These are phyloP conservation scores for Aphelenchoides fujianensis DNA, from an alignment of 1,140 invertebrate species.

Conservation along the genomic window DNA sequence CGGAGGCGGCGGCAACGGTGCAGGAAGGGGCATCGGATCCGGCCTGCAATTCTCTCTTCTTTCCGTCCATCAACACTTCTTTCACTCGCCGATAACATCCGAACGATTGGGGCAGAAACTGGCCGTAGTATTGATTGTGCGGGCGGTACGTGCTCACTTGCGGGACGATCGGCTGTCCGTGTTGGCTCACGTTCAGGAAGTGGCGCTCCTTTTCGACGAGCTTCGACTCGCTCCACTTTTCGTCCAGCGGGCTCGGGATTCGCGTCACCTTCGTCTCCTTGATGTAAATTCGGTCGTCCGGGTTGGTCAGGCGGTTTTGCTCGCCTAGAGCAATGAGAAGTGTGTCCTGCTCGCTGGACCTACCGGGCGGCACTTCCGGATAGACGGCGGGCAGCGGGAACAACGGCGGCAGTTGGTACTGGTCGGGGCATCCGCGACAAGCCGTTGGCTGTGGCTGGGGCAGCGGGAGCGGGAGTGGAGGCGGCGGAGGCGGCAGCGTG, in stretches of 20 bases:
- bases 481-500: neutral
- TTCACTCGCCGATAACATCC: no score
- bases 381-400: neutral
- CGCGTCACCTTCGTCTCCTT: slow-evolving; percentile 4
- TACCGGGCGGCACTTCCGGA: neutral
- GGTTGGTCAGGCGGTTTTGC: neutral
- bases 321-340: neutral
- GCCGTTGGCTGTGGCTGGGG: neutral
- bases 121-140: neutral
- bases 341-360: neutral
- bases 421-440: neutral
- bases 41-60: no score
- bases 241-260: neutral
- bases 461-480: neutral
- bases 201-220: neutral
- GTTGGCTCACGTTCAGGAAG: neutral
- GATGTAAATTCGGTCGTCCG: neutral
- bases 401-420: neutral
- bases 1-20: neutral
- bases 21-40: neutral
- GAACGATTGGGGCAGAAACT: neutral
- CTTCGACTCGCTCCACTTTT: neutral
- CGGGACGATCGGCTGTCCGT: neutral
- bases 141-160: neutral
- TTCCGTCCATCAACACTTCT: no score